These are phyloP conservation scores for Periplaneta americana DNA, from an alignment of 1,140 invertebrate species.

Conservation along the genomic window DNA sequence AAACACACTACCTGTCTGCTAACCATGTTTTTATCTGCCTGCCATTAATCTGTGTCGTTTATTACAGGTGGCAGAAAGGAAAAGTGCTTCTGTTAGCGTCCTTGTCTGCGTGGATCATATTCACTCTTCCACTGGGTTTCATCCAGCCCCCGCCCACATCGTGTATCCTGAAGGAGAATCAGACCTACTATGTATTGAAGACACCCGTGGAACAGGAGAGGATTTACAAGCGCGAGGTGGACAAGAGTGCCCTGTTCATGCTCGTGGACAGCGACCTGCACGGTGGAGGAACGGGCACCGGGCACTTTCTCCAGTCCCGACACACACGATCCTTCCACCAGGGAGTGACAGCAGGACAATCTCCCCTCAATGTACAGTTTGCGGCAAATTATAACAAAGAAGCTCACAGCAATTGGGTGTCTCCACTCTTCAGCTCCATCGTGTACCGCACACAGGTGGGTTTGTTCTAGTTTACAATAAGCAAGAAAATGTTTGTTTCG, in stretches of 20 bases:
- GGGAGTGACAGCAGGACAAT: constrained; percentile 53
- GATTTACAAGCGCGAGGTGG: background rate
- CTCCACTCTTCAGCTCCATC: constrained; percentile 88
- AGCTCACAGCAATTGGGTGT: constrained; percentile 72
- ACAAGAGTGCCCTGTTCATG: background rate
- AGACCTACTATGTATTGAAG: constrained; percentile 50
- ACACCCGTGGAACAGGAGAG: constrained; percentile 33
- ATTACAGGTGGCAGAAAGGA: constrained; percentile 70
- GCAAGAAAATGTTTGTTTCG: too few relatives aligned
- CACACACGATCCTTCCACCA: constrained; percentile 44
- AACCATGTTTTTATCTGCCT: too few relatives aligned
- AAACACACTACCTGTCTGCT: too few relatives aligned
- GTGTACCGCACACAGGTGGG: constrained; percentile 68
- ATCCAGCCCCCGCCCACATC: constrained; percentile 88
- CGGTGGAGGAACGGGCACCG: background rate
- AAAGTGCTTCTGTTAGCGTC: constrained; percentile 87
- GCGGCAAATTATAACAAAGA: constrained; percentile 78
- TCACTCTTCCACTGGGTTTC: constrained; percentile 92
- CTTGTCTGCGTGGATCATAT: constrained; percentile 90
- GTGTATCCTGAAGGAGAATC: constrained; percentile 74
- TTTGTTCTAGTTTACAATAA: too few relatives aligned
- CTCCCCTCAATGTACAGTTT: constrained; percentile 70
- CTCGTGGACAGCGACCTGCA: background rate
- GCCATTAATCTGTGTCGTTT: too few relatives aligned
- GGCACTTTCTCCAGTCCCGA: background rate